Evolutionary conservation across 2,888 invertebrate genomes (phyloP), one percentile per base, ranked within the genome.

Genomic region (Chrysolina oricalcia): DNA sequence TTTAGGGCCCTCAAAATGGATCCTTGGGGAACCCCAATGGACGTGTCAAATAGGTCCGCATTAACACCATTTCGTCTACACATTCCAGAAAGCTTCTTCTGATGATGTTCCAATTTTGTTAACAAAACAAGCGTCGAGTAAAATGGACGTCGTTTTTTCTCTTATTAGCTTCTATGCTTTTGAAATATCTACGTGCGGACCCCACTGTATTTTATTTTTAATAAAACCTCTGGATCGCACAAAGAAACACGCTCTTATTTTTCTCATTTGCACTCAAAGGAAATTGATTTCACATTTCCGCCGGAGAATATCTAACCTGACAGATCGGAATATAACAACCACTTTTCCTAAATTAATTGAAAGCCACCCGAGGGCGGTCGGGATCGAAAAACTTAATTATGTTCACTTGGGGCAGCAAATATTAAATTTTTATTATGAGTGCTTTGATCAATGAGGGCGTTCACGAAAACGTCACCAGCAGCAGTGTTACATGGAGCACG

Each of bases 391-490:
- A 76, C 70, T 67, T 74, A 66, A 74, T 74, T 77, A 74, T 70
- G 19, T 77, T 69, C 59, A 73, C 70, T 70, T 70, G 70, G 59
- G 70, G 73, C 66, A 63, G 72, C 62, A 67, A 73, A 78, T 75
- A 75, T 73, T 75, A 68, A 78, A 75, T 75, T 78, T 75, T 68
- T 59, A 73, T 73, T 71, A 78, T 84, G 84, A 85, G 85, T 85
- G 83, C 82, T 82, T 82, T 82, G 82, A 82, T 82, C 82, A 80
- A 76, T 65, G 79, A 78, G 75, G 80, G 77, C 75, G 68, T 74
- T 77, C 76, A 73, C 74, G 73, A 72, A 77, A 76, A 77, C 80
- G 82, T 81, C 81, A 82, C 78, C 80, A 74, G 70, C 83, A 83
- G 82, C 76, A 75, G 70, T 74, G 74, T 73, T 78, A 76, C 76